phyloP scores from a whole-genome alignment of 1,140 invertebrate species.

The Solenopsis invicta region DNA sequence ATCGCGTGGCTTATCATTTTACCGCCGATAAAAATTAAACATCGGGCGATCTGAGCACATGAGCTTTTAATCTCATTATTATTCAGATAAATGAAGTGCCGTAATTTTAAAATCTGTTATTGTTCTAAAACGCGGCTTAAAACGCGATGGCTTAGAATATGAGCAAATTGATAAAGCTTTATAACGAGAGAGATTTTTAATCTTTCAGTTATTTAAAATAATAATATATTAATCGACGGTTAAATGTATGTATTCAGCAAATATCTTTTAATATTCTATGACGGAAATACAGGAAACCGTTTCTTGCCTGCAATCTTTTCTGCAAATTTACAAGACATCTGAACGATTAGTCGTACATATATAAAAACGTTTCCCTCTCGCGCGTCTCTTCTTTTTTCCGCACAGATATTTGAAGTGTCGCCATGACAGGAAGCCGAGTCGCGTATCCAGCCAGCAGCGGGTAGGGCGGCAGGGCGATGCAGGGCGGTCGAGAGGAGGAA shows the following conservation, averaged over 20 bases:
- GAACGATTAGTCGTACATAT: background rate
- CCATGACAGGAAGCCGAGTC: constrained; percentile 76
- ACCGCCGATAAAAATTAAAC: background rate
- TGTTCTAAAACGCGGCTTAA: background rate
- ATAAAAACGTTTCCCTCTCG: constrained; percentile 1
- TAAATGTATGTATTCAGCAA: background rate
- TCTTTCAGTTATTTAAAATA: constrained; percentile 24
- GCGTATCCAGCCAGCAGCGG: constrained; percentile 64
- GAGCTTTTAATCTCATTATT: background rate
- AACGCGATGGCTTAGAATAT: background rate
- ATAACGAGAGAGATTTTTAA: background rate
- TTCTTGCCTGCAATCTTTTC: background rate
- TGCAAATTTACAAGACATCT: background rate
- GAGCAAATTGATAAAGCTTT: background rate
- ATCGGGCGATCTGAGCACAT: background rate
- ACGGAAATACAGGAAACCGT: background rate
- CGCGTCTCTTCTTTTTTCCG: background rate
- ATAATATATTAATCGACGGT: background rate
- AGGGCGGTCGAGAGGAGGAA: constrained; percentile 57
- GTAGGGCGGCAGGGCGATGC: constrained; percentile 32
- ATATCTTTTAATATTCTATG: background rate
- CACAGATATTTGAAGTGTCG: constrained; percentile 59
- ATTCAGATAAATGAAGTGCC: background rate
- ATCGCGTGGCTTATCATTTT: background rate
- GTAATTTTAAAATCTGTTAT: constrained; percentile 18